A percentile compares a stretch with the other conserved stretches of the same genome.
Conservation (phyloP, 2,797 vertebrate species). For the Leptoclinus maculatus region DNA sequence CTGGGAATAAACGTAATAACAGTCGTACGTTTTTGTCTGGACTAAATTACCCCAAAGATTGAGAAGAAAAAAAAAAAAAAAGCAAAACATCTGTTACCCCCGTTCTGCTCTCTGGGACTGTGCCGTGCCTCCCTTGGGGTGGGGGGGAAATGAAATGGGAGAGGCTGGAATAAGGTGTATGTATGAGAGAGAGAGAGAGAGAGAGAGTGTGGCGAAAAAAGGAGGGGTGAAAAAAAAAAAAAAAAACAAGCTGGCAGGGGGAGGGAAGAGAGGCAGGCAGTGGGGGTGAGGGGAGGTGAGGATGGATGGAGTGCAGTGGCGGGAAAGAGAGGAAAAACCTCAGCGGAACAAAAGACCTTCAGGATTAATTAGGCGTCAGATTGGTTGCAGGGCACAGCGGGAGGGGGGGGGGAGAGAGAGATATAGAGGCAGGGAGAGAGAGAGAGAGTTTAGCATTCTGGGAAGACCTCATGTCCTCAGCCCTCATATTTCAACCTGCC, state of each 20-base stretch:
- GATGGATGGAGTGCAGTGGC: constrained; percentile 75
- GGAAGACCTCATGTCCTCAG: constrained; percentile 72
- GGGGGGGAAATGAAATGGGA: constrained; percentile 40
- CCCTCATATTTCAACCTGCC: constrained; percentile 80
- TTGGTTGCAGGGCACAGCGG: constrained; percentile 82
- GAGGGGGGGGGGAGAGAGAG: constrained; percentile 39
- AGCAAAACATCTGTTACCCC: constrained; percentile 66
- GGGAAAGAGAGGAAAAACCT: constrained; percentile 74
- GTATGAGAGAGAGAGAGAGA: constrained; percentile 4
- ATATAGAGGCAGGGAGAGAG: constrained; percentile 1
- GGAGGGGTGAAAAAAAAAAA: constrained; percentile 30
- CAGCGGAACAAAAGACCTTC: constrained; percentile 86
- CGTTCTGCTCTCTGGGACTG: constrained; percentile 59
- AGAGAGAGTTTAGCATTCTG: constrained; percentile 77
- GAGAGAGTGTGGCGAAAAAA: not conserved
- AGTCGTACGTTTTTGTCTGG: constrained; percentile 38
- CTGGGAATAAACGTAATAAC: constrained; percentile 37
- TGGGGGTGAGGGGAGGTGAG: constrained; percentile 55
- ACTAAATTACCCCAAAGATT: constrained; percentile 48
- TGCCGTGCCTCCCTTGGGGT: constrained; percentile 41
- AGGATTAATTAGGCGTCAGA: constrained; percentile 89
- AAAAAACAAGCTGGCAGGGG: constrained; percentile 33
- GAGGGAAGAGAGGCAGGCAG: constrained; percentile 53
- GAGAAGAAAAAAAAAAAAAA: constrained; percentile 2
- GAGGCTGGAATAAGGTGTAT: constrained; percentile 51